These are phyloP conservation scores for Gasterosteus nipponicus DNA, from an alignment of 2,113 vertebrate genomes.

Conservation along the genomic window DNA sequence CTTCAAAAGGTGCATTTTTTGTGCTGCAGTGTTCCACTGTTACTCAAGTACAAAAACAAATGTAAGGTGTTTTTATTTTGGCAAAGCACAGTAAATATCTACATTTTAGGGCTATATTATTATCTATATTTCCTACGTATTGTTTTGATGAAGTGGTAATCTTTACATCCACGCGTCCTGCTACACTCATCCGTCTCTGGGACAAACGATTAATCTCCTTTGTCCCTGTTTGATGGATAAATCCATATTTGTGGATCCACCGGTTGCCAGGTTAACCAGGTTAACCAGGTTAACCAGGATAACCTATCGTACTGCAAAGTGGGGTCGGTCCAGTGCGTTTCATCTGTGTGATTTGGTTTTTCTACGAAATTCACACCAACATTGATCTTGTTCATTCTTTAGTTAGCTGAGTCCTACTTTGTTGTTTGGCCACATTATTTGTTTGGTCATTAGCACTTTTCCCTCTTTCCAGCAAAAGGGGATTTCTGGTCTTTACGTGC, in stretches of 20 bases:
- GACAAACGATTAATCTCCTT: not conserved
- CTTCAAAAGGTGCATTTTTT: not conserved
- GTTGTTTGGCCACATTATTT: not conserved
- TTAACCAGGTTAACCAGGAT: constrained; percentile 1
- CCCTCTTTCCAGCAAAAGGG: not conserved
- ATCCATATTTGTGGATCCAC: not conserved
- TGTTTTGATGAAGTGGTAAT: not conserved
- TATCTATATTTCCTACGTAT: not conserved
- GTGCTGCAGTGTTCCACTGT: not conserved
- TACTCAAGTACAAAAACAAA: not conserved
- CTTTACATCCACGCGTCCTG: not conserved
- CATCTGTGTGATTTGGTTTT: not conserved
- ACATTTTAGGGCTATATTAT: not conserved
- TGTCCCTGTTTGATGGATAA: not conserved
- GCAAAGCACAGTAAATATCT: not conserved
- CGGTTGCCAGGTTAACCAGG: constrained; percentile 20
- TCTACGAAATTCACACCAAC: not conserved
- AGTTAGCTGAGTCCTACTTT: not conserved
- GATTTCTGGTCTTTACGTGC: not conserved
- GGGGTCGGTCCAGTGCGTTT: not conserved
- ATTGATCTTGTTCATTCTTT: not conserved
- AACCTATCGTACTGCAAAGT: not conserved
- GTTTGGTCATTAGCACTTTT: not conserved
- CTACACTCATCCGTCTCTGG: not conserved
- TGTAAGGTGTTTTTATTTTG: not conserved